Evolutionary conservation across 1,140 invertebrate genomes (phyloP).

Genomic region (Drosophila ohnishii): DNA sequence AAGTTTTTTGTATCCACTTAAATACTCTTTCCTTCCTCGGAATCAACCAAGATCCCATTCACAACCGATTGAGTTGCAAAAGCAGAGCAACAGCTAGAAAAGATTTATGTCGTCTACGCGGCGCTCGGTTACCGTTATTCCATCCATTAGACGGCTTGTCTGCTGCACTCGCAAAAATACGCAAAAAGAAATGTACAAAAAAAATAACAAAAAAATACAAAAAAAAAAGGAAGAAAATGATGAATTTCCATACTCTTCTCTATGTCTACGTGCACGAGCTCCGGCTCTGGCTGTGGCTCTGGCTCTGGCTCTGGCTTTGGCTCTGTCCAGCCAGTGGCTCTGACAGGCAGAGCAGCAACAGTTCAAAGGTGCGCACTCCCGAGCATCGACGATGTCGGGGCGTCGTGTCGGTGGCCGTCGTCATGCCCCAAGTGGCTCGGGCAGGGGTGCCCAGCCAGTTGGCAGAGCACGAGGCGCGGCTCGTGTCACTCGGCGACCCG

Average conservation of each 20-base stretch:
- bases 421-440: conserved; percentile 69
- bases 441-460: conserved; percentile 26
- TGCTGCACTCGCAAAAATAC: conserved; percentile 36
- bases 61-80: conserved; percentile 38
- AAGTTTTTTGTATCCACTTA: neutral
- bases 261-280: conserved; percentile 8
- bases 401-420: conserved; percentile 42
- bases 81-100: conserved; percentile 36
- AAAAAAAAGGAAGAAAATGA: conserved; percentile 59
- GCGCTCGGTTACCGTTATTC: conserved; percentile 17
- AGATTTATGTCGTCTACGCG: conserved; percentile 71
- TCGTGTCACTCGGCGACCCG: conserved; percentile 62
- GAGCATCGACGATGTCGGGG: conserved; percentile 35
- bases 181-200: conserved; percentile 19
- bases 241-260: conserved; percentile 74
- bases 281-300: conserved; percentile 7
- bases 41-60: conserved; percentile 16
- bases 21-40: neutral
- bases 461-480: conserved; percentile 63
- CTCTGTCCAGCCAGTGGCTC: conserved; percentile 67
- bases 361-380: conserved; percentile 61
- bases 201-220: neutral
- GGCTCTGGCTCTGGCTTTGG: conserved; percentile 15
- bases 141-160: conserved; percentile 41
- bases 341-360: conserved; percentile 58